These are phyloP conservation scores for Beris morrisii DNA, from an alignment of 2,888 invertebrate genomes.

Conservation along the genomic window DNA sequence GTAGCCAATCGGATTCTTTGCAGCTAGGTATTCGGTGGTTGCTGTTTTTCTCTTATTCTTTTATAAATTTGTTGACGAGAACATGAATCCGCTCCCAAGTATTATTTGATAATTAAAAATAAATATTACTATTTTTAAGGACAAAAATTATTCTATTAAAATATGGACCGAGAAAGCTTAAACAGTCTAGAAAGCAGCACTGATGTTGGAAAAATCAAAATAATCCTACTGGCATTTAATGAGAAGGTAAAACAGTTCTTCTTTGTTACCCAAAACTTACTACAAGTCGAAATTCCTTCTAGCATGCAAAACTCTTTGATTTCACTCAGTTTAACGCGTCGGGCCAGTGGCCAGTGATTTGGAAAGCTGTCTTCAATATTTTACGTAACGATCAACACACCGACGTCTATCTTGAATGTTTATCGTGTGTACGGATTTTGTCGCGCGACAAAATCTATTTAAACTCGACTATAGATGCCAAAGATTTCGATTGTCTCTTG, in stretches of 20 bases:
- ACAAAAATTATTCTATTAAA: too few species aligned
- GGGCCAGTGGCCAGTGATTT: conserved; percentile 53
- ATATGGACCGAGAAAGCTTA: conserved; percentile 50
- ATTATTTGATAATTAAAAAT: too few species aligned
- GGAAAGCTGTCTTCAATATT: conserved; percentile 51
- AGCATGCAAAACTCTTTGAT: conserved; percentile 52
- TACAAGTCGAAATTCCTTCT: conserved; percentile 13
- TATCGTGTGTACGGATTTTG: conserved; percentile 55
- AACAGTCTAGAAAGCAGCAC: conserved; percentile 46
- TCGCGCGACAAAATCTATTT: conserved; percentile 79
- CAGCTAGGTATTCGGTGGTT: too few species aligned
- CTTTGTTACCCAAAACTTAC: background rate
- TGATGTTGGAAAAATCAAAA: conserved; percentile 46
- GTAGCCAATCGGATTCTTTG: too few species aligned
- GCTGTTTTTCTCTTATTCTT: too few species aligned
- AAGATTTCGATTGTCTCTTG: conserved; percentile 69
- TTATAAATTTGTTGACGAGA: too few species aligned
- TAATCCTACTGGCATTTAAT: conserved; percentile 49
- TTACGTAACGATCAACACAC: conserved; percentile 46
- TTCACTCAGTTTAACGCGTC: conserved; percentile 51
- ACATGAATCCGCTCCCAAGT: too few species aligned
- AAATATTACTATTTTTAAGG: too few species aligned
- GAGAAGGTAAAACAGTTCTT: conserved; percentile 45
- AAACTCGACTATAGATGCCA: conserved; percentile 65
- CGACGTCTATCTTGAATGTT: conserved; percentile 46